Evolutionary conservation across 2,113 vertebrate genomes (phyloP).

Genomic region (Anguilla rostrata): DNA sequence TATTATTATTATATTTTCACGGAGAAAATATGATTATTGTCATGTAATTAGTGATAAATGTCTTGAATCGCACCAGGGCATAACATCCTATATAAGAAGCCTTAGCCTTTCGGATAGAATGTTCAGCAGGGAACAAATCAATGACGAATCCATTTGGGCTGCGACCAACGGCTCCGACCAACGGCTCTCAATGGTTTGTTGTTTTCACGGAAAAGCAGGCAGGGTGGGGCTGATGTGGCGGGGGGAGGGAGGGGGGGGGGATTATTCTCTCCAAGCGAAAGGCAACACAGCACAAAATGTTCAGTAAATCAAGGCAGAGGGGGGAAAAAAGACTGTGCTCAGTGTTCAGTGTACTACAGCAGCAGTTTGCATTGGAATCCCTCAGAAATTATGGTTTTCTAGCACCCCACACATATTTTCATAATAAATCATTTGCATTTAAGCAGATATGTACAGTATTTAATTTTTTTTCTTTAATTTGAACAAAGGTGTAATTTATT

Average conservation of each 20-base stretch:
- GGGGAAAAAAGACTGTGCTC: not conserved
- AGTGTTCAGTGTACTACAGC: not conserved
- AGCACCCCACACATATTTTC: not conserved
- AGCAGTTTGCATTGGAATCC: not conserved
- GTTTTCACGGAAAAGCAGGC: not conserved
- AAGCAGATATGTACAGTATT: not conserved
- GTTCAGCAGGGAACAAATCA: not conserved
- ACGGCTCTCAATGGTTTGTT: constrained; percentile 8
- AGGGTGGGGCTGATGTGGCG: not conserved
- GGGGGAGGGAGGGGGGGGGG: not conserved
- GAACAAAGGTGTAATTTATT: too few species aligned
- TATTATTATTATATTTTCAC: not conserved
- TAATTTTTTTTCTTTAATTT: not conserved
- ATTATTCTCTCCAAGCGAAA: not conserved
- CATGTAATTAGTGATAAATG: not conserved
- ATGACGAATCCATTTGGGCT: constrained; percentile 11
- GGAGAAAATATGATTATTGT: not conserved
- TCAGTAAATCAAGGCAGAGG: constrained; percentile 14
- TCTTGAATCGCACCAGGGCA: not conserved
- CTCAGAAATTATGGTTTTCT: not conserved
- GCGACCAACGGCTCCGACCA: not conserved
- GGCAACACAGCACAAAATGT: constrained; percentile 19
- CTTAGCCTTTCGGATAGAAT: not conserved
- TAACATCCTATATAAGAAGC: not conserved
- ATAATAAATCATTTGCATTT: not conserved